A percentile compares a stretch with the other conserved stretches of the same genome.
Conservation (phyloP, 2,113 vertebrate species). For the Calyptomena viridis region DNA sequence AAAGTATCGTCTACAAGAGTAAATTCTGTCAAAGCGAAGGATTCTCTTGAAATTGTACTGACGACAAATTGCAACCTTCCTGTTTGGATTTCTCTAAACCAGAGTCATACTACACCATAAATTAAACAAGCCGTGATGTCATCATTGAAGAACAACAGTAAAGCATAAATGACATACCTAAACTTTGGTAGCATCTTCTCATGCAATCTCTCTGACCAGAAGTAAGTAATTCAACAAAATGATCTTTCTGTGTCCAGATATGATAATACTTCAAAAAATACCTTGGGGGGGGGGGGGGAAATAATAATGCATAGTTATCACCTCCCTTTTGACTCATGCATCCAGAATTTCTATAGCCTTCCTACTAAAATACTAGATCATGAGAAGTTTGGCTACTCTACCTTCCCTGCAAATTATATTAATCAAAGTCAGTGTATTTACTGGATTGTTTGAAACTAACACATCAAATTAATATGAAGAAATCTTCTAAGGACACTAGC, state of each 20-base stretch:
- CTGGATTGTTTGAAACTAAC: neutral
- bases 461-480: neutral
- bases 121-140: neutral
- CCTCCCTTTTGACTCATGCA: neutral
- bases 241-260: neutral
- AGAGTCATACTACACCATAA: neutral
- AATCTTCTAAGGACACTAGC: neutral
- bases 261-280: neutral
- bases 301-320: too few relatives aligned
- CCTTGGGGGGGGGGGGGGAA: rapidly evolving
- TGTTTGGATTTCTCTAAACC: neutral
- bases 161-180: neutral
- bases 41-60: neutral
- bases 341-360: neutral
- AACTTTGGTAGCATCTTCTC: neutral
- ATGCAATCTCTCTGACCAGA: neutral
- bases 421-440: neutral
- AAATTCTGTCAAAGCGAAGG: neutral
- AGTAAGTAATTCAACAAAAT: neutral
- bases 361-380: neutral
- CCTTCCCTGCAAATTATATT: neutral
- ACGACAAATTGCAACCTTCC: neutral
- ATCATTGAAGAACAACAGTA: neutral
- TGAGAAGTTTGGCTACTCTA: neutral
- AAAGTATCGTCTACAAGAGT: neutral